Evolutionary conservation across 2,888 invertebrate genomes (phyloP).

Genomic region (Allophyes oxyacanthae): DNA sequence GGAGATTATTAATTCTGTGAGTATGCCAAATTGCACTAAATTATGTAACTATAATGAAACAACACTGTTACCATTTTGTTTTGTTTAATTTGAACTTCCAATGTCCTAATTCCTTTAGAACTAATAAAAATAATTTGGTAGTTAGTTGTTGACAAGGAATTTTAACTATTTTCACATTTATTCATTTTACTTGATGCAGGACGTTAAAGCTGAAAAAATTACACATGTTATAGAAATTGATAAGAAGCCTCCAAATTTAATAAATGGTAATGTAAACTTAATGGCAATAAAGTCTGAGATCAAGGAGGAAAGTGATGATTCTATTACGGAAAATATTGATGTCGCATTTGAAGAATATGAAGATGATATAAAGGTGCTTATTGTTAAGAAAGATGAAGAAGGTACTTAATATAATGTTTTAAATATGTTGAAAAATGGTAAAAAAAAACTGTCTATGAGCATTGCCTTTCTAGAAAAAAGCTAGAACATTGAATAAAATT

Average conservation of each 20-base stretch:
- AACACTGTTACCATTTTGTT: no score
- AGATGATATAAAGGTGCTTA: conserved; percentile 4
- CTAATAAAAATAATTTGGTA: no score
- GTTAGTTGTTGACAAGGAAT: no score
- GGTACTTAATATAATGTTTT: conserved; percentile 9
- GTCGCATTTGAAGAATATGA: conserved; percentile 27
- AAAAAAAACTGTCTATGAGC: no score
- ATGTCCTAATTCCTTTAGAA: no score
- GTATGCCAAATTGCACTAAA: no score
- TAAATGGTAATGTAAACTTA: conserved; percentile 1
- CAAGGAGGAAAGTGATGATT: conserved; percentile 33
- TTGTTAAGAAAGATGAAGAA: conserved; percentile 31
- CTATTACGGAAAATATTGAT: conserved; percentile 15
- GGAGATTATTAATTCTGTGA: conserved; percentile 47
- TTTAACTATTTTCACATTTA: no score
- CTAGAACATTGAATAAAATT: no score
- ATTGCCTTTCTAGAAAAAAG: no score
- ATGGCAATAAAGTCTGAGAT: conserved; percentile 47
- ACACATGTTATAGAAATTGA: conserved; percentile 7
- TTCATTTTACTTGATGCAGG: conserved; percentile 35
- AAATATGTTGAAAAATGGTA: no score
- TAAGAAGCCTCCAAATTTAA: conserved; percentile 1
- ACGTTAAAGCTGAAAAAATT: conserved; percentile 43
- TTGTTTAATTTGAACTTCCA: no score
- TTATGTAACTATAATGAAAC: no score